Percentiles rank a stretch among this genome's conserved stretches.
Evolutionary conservation across 1,140 invertebrate genomes (phyloP).

Genomic region (Thaumatotibia leucotreta): DNA sequence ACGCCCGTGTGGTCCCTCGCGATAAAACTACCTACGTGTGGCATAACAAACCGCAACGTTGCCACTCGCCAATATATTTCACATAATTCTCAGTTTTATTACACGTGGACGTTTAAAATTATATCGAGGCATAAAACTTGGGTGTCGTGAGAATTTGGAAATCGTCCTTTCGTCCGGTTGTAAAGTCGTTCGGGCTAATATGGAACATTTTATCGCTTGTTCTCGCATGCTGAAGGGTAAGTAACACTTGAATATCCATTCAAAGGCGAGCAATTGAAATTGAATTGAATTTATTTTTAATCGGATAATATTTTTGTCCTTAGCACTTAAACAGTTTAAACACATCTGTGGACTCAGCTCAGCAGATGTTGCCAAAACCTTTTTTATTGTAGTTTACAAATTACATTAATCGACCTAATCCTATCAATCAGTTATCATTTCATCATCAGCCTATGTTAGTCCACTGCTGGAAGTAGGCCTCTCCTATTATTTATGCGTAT

Average conservation of each 20-base stretch:
- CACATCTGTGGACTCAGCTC: no score
- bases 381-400: no score
- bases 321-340: no score
- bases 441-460: no score
- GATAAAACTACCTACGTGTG: slow-evolving; percentile 9
- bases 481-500: no score
- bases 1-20: slow-evolving; percentile 8
- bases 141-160: slow-evolving; percentile 5
- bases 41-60: slow-evolving; percentile 7
- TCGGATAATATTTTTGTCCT: no score
- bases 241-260: not conserved
- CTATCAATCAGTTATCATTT: no score
- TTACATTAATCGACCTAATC: no score
- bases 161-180: not conserved
- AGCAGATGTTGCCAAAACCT: no score
- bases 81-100: slow-evolving; percentile 10
- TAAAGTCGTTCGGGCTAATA: not conserved
- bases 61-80: not conserved
- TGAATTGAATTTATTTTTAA: no score
- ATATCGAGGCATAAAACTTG: not conserved
- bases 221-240: not conserved
- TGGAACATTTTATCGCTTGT: not conserved
- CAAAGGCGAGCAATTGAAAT: no score
- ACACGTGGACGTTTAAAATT: slow-evolving; percentile 1
- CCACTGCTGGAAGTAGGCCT: no score